phyloP scores from a whole-genome alignment of 2,797 vertebrate genomes.

The Chaunax sp. region DNA sequence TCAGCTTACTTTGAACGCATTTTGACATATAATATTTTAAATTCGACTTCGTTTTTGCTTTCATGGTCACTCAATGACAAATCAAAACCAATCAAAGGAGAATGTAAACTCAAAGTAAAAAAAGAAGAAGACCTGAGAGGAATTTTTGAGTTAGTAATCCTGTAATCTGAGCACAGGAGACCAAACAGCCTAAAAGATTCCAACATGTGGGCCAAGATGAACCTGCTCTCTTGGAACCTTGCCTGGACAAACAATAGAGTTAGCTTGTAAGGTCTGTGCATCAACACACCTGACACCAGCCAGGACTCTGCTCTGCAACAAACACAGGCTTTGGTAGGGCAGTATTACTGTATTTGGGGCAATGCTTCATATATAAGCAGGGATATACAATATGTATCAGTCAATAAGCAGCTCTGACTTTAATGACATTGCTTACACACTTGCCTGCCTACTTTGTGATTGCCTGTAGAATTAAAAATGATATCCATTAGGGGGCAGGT shows the following conservation, averaged over 20 bases:
- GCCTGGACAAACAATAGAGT: slow-evolving; percentile 72
- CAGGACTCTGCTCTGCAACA: slow-evolving; percentile 51
- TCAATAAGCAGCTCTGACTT: background rate
- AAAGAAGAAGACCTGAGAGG: slow-evolving; percentile 19
- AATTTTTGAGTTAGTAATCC: slow-evolving; percentile 15
- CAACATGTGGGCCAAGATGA: slow-evolving; percentile 68
- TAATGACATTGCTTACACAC: background rate
- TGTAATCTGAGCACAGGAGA: slow-evolving; percentile 47
- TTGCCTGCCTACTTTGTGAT: background rate
- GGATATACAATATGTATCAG: background rate
- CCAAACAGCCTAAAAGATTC: slow-evolving; percentile 69
- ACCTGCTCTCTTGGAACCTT: slow-evolving; percentile 73
- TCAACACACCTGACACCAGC: slow-evolving; percentile 67
- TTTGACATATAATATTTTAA: slow-evolving; percentile 54
- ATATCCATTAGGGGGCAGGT: background rate
- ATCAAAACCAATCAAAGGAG: slow-evolving; percentile 51
- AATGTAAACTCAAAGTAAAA: slow-evolving; percentile 9
- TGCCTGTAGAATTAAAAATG: slow-evolving; percentile 8
- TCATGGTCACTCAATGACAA: slow-evolving; percentile 41
- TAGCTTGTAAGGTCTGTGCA: slow-evolving; percentile 71
- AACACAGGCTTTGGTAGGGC: slow-evolving; percentile 53
- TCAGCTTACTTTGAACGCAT: slow-evolving; percentile 54
- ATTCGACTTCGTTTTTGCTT: slow-evolving; percentile 40
- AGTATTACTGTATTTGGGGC: no score
- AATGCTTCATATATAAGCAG: no score